These are phyloP conservation scores for Toxotes chatareus DNA, from an alignment of 2,113 vertebrate genomes.

Conservation along the genomic window DNA sequence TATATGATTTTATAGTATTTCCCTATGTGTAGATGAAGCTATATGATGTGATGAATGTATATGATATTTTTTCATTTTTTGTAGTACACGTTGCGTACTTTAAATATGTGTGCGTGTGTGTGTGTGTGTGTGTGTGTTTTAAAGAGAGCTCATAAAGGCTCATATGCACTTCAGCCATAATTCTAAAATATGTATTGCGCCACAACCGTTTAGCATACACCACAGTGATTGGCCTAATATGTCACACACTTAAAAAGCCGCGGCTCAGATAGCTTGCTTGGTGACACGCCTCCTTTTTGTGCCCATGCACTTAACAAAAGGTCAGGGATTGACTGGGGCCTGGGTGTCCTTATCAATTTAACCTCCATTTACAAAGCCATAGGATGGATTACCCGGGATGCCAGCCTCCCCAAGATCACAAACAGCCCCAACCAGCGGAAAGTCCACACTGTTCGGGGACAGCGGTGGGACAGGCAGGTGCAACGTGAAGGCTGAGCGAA, in stretches of 20 bases:
- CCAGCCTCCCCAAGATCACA: conserved; percentile 41
- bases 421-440: conserved; percentile 51
- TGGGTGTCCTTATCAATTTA: conserved; percentile 77
- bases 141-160: neutral
- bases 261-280: conserved; percentile 20
- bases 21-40: neutral
- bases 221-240: conserved; percentile 33
- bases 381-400: conserved; percentile 67
- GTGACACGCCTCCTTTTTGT: conserved; percentile 52
- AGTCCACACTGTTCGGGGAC: neutral
- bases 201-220: conserved; percentile 7
- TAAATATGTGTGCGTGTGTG: conserved; percentile 4
- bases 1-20: neutral
- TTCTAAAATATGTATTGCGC: conserved; percentile 6
- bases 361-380: conserved; percentile 75
- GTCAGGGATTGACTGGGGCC: conserved; percentile 69
- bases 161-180: neutral
- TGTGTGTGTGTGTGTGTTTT: neutral
- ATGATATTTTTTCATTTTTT: too few species aligned
- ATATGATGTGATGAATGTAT: too few species aligned
- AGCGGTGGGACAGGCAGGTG: conserved; percentile 17
- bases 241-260: conserved; percentile 19
- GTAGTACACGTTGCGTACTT: neutral
- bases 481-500: neutral
- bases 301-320: conserved; percentile 67